Evolutionary conservation across 1,140 invertebrate genomes (phyloP).

Genomic region (Akabosia matsudoensis): DNA sequence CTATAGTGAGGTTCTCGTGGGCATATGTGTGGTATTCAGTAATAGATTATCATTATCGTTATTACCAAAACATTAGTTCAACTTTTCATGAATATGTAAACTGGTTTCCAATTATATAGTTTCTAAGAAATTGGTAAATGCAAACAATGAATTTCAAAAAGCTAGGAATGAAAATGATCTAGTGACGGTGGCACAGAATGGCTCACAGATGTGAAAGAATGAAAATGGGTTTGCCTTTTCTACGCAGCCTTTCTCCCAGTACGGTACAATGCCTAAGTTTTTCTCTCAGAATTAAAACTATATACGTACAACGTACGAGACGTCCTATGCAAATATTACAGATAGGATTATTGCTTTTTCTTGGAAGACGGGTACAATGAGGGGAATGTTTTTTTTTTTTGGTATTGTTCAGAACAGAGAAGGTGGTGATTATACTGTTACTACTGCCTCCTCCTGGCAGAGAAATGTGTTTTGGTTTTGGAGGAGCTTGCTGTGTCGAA

Average conservation of each 20-base stretch:
- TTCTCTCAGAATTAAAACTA: constrained; percentile 11
- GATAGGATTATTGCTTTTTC: background rate
- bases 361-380: background rate
- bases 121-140: background rate
- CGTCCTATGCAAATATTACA: constrained; percentile 3
- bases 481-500: background rate
- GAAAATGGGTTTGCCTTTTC: no score
- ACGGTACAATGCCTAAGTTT: background rate
- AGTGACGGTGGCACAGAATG: background rate
- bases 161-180: constrained; percentile 5
- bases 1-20: no score
- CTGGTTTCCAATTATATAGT: constrained; percentile 21
- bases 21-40: no score
- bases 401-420: background rate
- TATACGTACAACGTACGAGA: background rate
- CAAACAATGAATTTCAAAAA: background rate
- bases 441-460: background rate
- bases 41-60: no score
- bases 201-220: background rate
- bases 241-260: no score
- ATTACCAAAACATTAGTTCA: no score
- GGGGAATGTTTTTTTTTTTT: background rate
- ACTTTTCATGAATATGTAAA: background rate
- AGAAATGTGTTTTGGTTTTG: background rate
- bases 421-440: no score